Base-by-base conservation (phyloP, 2,113 vertebrate species). In the Opisthocomus hoazin region DNA sequence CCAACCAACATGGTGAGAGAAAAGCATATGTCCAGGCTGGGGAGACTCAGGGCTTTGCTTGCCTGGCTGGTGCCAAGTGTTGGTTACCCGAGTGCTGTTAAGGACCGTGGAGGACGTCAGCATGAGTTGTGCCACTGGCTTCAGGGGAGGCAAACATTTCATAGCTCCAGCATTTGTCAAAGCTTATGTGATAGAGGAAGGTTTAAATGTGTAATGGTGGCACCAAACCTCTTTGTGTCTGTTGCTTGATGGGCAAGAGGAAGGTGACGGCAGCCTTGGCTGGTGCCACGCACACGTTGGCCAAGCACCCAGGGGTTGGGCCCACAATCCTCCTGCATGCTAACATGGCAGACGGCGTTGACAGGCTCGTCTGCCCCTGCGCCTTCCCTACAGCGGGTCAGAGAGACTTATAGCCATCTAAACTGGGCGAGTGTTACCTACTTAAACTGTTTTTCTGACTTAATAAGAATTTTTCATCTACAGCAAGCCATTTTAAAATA, bases 391-490 rank as follows among this genome's bases (percentile, higher is more conserved):
- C 96, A 92, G 95, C 29, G 23, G 95, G 94, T 85, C 92, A 94
- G 90, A 60, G 76, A 98, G 97, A 98, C 97, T 97, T 98, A 98
- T 66, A 96, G 97, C 96, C 85, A 91, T 81, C 97, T 96, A 97
- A 98, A 98, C 97, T 95, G 96, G 96, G 97, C 98, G 97, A 98
- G 96, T 98, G 98, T 98, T 98, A 98, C 98, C 98, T 97, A 97
- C 97, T 98, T 98, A 98, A 97, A 98, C 96, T 97, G 97, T 97
- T 98, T 97, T 98, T 98, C 97, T 98, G 97, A 98, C 98, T 98
- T 98, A 98, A 98, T 98, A 98, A 98, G 98, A 98, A 98, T 98
- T 98, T 99, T 98, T 99, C 98, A 98, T 99, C 98, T 98, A 95
- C 91, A 97, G 97, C 97, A 97, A 98, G 98, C 98, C 98, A 97